Conservation (phyloP, 2,797 vertebrate genomes). For the Hypotaenidia okinawae region DNA sequence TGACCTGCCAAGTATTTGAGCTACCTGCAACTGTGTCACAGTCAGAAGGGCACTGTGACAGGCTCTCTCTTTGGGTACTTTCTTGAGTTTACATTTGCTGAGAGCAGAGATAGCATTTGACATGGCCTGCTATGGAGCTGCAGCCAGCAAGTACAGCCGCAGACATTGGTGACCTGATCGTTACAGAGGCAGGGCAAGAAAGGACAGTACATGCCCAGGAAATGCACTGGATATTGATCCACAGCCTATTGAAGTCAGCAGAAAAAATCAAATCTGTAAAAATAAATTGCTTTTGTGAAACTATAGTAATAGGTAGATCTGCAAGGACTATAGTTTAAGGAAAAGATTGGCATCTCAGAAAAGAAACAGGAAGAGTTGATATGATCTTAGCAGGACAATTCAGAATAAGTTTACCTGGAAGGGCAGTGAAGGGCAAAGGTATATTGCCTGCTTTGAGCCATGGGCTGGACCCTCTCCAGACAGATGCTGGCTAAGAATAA, state of each 20-base stretch:
- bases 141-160: neutral
- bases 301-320: neutral
- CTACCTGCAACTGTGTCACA: neutral
- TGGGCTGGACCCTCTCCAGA: neutral
- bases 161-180: neutral
- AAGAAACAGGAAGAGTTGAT: neutral
- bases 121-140: neutral
- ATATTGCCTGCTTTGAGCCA: neutral
- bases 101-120: neutral
- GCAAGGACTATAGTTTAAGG: neutral
- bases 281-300: neutral
- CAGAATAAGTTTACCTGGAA: neutral
- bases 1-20: neutral
- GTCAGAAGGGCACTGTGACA: neutral
- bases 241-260: neutral
- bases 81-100: neutral
- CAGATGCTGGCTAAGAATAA: neutral
- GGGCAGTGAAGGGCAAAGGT: neutral
- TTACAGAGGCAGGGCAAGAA: neutral
- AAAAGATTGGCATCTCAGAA: neutral
- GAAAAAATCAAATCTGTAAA: neutral
- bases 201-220: neutral
- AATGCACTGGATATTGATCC: neutral
- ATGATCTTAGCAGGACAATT: neutral
- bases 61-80: neutral